Conservation (phyloP, 2,113 vertebrate genomes). For the Tinamus guttatus region DNA sequence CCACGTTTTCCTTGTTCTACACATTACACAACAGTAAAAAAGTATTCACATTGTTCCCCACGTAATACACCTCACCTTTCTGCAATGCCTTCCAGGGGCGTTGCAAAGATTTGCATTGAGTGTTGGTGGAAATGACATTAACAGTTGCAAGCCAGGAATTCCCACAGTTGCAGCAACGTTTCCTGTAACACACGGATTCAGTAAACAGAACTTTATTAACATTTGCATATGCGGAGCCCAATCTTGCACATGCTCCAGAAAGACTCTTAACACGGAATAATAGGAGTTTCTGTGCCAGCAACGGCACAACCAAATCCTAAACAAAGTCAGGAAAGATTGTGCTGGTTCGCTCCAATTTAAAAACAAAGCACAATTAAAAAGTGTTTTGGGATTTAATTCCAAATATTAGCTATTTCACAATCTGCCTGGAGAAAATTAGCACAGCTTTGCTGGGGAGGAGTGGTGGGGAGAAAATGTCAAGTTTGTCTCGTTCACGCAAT, state of each 20-base stretch:
- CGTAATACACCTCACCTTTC: neutral
- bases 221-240: neutral
- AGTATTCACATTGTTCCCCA: neutral
- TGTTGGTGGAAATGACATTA: neutral
- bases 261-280: rapidly evolving
- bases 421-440: neutral
- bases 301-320: neutral
- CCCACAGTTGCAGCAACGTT: neutral
- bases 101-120: neutral
- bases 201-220: neutral
- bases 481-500: neutral
- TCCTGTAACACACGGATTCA: rapidly evolving
- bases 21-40: neutral
- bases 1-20: neutral
- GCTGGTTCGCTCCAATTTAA: rapidly evolving
- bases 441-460: neutral
- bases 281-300: rapidly evolving
- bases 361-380: neutral
- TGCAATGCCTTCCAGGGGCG: neutral
- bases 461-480: rapidly evolving
- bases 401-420: neutral
- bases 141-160: neutral
- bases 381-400: neutral
- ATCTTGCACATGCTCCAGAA: neutral
- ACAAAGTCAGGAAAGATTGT: neutral